Base-by-base conservation (phyloP, 2,797 vertebrate species). In the Vireo griseus region DNA sequence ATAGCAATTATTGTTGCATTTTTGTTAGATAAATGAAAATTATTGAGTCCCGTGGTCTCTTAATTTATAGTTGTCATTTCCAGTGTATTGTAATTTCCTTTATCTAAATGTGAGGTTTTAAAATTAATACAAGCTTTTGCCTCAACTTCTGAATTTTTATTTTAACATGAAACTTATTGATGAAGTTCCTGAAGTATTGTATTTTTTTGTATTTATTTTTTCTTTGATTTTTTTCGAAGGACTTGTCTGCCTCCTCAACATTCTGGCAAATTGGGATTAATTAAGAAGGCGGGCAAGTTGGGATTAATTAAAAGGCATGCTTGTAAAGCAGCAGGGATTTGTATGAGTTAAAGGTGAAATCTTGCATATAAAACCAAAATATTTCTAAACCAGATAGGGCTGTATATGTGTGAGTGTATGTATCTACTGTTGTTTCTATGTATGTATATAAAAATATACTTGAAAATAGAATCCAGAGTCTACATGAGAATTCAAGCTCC, bases 281-380 rank as follows among this genome's bases (percentile, higher is more conserved):
- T 95, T 95, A 95, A 86, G 82, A 74, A 91, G 79, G 63, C 0
- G 1, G 72, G 59, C 48, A 74, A 91, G 8, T 61, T 94, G 81
- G 81, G 91, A 92, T 96, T 96, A 96, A 93, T 96, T 96, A 94
- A 82, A 85, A 94, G 63, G 15, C 52, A 39, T 91, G 37, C 65
- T 63, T 71, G 45, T 77, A 77, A 88, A 94, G 68, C 91, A 92
- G 39, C 75, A 87, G 92, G 91, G 94, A 89, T 92, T 96, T 92
- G 16, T 42, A 16, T 9, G 52, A 87, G 57, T 63, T 93, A 77
- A 85, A 93, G 86, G 78, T 74, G 78, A 91, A 76, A 44, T 66
- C 37, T 87, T 92, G 69, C 58, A 50, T 86, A 72, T 65, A 47
- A 81, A 86, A 65, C 5, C 35, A 65, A 72, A 65, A 4, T 57